These are phyloP conservation scores for Cyanoramphus novaezelandiae DNA, from an alignment of 2,113 vertebrate genomes.

Conservation along the genomic window DNA sequence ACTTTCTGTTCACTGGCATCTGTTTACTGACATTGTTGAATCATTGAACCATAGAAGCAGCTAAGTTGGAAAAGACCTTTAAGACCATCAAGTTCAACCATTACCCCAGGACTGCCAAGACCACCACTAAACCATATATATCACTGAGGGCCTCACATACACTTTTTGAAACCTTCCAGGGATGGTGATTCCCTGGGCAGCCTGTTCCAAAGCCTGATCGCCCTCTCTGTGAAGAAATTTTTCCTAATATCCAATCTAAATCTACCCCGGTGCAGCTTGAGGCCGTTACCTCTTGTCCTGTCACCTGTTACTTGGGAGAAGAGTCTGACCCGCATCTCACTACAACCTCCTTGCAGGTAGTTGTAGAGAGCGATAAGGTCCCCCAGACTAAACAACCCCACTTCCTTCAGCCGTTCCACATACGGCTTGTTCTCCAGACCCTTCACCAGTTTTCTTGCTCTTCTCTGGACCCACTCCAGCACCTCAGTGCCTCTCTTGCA, in stretches of 20 bases:
- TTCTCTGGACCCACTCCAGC: background rate
- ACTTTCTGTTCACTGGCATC: background rate
- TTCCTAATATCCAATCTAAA: background rate
- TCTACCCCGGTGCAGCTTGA: background rate
- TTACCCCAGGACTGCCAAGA: background rate
- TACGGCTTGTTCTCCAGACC: background rate
- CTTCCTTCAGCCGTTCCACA: background rate
- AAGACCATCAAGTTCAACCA: background rate
- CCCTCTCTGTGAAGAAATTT: background rate
- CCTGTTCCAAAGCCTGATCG: background rate
- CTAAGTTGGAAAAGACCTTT: background rate
- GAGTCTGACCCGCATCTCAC: rapidly evolving
- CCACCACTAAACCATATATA: background rate
- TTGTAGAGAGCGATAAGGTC: background rate
- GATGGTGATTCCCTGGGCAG: background rate
- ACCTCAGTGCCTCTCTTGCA: rapidly evolving
- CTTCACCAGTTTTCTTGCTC: background rate
- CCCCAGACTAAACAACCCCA: background rate
- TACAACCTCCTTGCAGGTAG: background rate
- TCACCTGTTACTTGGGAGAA: background rate
- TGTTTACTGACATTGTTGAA: background rate
- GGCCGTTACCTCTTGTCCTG: too few species aligned
- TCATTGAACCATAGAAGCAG: background rate
- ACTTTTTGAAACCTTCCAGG: background rate
- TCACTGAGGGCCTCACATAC: background rate